Percentiles rank a stretch among this genome's conserved stretches.
These are phyloP conservation scores for Mesitornis unicolor DNA, from an alignment of 2,113 vertebrate genomes.

Conservation along the genomic window DNA sequence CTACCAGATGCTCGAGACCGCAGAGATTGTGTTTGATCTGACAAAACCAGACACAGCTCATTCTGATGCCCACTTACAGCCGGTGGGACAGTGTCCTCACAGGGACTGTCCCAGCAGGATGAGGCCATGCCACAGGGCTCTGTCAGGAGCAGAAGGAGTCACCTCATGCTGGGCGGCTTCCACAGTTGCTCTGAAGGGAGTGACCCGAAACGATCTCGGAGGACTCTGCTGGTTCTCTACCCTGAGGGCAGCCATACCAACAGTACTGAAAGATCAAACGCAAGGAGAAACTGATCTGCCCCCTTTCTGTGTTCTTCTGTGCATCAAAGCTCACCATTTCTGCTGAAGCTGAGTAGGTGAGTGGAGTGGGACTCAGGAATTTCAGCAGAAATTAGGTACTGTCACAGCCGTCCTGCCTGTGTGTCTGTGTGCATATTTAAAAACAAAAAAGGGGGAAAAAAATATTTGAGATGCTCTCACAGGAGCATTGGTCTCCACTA, in stretches of 20 bases:
- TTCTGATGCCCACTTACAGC: neutral
- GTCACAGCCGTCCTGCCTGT: fast-evolving
- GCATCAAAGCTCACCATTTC: neutral
- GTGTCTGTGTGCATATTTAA: neutral
- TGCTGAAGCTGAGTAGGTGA: neutral
- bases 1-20: neutral
- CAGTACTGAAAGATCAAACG: neutral
- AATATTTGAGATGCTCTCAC: neutral
- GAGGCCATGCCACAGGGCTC: neutral
- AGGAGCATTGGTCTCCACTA: neutral
- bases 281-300: neutral
- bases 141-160: neutral
- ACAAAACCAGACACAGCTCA: neutral
- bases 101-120: neutral
- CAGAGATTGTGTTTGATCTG: neutral
- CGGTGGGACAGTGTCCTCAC: too few species aligned
- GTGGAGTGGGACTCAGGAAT: neutral
- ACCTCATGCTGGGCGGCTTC: neutral
- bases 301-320: neutral
- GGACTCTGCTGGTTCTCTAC: neutral
- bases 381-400: neutral
- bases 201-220: neutral
- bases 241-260: neutral
- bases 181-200: neutral
- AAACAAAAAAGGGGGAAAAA: neutral